Base-by-base conservation (phyloP, 2,888 invertebrate genomes). In the Portevinia maculata region DNA sequence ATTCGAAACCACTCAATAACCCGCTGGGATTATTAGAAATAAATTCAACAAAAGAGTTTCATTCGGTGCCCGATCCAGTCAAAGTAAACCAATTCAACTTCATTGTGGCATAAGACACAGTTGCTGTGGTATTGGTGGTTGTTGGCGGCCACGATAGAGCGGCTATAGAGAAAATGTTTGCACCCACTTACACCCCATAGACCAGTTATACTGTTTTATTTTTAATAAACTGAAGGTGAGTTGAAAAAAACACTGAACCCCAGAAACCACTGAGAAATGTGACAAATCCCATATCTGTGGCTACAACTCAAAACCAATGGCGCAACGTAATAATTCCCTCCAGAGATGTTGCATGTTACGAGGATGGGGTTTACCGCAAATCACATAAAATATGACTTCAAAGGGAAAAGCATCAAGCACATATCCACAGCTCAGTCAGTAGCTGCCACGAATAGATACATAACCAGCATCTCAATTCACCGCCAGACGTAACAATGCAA, bases 321-420 rank as follows among this genome's bases (percentile, higher is more conserved):
- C 59, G 30, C 24, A 48, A 62, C 55, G 37, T 62, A 71, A 71
- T 60, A 53, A 55, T 65, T 74, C 74, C 19, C 44, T 65, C 19
- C 30, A 7, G 19, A 69, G 60, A 75, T 76, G 62, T 32, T 55
- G 76, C 30, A 55, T 62, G 62, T 75, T 75, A 21, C 34, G 69
- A 60, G 30, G 44, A 52, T 19, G 48, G 46, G 76, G 69, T 70
- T 69, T 69, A 76, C 76, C 76, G 39, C 76, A 76, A 76, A 62
- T 70, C 76, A 62, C 76, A 75, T 76, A 46, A 50, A 44, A 44
- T 44, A 37, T 60, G 50, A 53, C 60, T 67, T 75, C 74, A 75
- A 75, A 75, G 52, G 9, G 37, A 57, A 53, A 46, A n/a, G 1
- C 21, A 67, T 60, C 44, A 34, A 28, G 53, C 28, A 60, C 44